Conservation (phyloP, 1,140 invertebrate species). For the Pararge aegeria region DNA sequence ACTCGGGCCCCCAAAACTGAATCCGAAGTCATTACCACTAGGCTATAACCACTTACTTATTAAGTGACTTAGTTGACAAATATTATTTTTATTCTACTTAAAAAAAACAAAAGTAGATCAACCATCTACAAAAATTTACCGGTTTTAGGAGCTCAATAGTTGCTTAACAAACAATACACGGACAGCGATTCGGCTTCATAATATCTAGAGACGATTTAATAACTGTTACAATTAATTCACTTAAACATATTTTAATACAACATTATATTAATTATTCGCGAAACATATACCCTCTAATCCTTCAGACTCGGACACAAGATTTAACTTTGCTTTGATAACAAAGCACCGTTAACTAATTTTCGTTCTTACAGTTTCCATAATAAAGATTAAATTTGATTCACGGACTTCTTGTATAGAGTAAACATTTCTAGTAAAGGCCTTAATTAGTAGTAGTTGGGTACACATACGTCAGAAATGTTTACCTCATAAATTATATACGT, state of each 20-base stretch:
- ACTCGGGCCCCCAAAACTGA: no score
- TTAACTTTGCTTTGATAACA: constrained; percentile 9
- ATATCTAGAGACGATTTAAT: no score
- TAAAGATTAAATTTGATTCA: constrained; percentile 2
- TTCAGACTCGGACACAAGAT: constrained; percentile 14
- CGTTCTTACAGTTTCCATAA: neutral
- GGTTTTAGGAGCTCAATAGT: no score
- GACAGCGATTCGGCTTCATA: no score
- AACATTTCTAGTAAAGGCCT: constrained; percentile 19
- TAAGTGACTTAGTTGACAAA: no score
- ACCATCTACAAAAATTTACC: no score
- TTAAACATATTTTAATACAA: neutral
- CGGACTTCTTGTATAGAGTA: neutral
- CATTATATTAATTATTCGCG: constrained; percentile 2
- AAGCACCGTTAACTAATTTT: neutral
- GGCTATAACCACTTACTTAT: no score
- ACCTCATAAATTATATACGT: constrained; percentile 21
- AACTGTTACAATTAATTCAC: neutral
- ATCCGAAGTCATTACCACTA: no score
- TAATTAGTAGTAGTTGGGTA: constrained; percentile 28
- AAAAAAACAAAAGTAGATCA: no score
- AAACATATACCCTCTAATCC: constrained; percentile 7
- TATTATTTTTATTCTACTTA: no score
- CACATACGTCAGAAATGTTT: constrained; percentile 26
- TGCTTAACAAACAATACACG: no score